Evolutionary conservation across 1,140 invertebrate species (phyloP).

Genomic region (Pachyrhynchus sulphureomaculatus): DNA sequence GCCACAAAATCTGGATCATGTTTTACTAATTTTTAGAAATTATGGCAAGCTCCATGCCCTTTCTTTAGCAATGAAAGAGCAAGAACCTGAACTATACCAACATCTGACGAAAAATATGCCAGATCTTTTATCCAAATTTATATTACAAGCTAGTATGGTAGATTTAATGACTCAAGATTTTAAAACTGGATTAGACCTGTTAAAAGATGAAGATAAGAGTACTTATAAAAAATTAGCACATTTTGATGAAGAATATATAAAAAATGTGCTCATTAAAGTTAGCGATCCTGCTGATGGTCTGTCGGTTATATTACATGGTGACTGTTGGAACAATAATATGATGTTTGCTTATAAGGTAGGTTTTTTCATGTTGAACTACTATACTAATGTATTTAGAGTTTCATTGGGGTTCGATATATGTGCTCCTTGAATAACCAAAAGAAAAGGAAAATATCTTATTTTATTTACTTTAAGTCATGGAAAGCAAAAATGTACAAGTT

Average conservation of each 20-base stretch:
- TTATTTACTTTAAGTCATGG: no score
- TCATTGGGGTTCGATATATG: no score
- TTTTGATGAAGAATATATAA: conserved; percentile 21
- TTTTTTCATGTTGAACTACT: neutral
- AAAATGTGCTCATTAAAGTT: conserved; percentile 22
- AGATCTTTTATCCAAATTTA: conserved; percentile 38
- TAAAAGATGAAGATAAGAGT: conserved; percentile 6
- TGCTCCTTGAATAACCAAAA: no score
- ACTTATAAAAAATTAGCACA: conserved; percentile 19
- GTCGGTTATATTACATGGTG: conserved; percentile 55
- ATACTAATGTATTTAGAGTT: neutral
- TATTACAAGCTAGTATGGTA: conserved; percentile 19
- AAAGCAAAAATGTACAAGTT: no score
- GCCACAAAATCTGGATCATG: conserved; percentile 53
- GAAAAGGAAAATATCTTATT: no score
- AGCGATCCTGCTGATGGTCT: conserved; percentile 12
- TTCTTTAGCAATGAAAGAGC: conserved; percentile 54
- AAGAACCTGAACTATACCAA: conserved; percentile 47
- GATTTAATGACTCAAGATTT: conserved; percentile 2
- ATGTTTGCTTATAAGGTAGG: conserved; percentile 55
- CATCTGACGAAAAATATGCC: conserved; percentile 37
- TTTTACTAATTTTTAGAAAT: conserved; percentile 52
- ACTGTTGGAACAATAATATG: conserved; percentile 60
- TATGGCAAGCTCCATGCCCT: conserved; percentile 59
- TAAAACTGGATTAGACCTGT: conserved; percentile 12